Conservation (phyloP, 1,140 invertebrate species). For the Gonioctena quinquepunctata region DNA sequence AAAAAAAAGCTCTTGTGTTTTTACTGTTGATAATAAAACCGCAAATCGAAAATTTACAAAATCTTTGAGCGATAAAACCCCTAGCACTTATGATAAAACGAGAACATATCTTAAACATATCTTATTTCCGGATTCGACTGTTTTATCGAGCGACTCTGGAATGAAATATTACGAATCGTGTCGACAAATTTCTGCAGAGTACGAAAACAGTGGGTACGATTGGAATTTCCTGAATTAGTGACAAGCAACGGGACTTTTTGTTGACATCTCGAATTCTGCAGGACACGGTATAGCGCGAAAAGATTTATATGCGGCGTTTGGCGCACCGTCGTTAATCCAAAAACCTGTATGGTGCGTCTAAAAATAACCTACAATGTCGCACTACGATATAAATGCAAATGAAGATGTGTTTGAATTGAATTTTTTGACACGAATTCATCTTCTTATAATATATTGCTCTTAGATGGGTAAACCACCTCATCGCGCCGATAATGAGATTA, state of each 20-base stretch:
- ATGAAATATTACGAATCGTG: neutral
- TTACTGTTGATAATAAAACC: too few species aligned
- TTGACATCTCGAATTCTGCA: neutral
- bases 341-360: neutral
- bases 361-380: conserved; percentile 9
- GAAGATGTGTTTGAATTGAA: conserved; percentile 2
- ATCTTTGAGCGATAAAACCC: too few species aligned
- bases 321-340: neutral
- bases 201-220: neutral
- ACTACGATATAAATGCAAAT: conserved; percentile 7
- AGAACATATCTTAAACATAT: too few species aligned
- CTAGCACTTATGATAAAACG: too few species aligned
- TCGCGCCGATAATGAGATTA: neutral
- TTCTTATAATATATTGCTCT: neutral
- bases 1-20: too few species aligned
- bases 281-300: neutral
- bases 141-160: neutral
- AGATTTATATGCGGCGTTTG: conserved; percentile 5
- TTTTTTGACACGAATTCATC: neutral
- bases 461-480: neutral
- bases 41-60: too few species aligned
- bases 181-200: neutral
- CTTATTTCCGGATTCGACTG: too few species aligned
- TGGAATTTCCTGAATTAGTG: neutral
- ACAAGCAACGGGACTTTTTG: neutral